Evolutionary conservation across 2,888 invertebrate species (phyloP).

Genomic region (Tetanocera ferruginea): DNA sequence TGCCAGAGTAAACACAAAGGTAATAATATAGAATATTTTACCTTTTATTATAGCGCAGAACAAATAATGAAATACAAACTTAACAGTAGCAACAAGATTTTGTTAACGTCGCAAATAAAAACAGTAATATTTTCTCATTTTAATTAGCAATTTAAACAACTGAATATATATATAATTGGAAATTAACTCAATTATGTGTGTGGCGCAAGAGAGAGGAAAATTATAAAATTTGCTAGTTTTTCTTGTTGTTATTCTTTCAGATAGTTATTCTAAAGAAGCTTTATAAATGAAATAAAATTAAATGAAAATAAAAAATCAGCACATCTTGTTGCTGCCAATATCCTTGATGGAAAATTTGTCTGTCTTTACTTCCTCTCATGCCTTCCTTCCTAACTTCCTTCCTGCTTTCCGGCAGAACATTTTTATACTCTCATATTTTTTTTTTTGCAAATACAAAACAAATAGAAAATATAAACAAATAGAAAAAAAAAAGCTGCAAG

Average conservation of each 20-base stretch:
- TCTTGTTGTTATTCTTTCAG: background rate
- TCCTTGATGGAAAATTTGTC: background rate
- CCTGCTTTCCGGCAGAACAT: background rate
- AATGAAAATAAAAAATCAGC: background rate
- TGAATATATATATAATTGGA: conserved; percentile 12
- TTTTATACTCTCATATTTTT: background rate
- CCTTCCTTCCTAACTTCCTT: background rate
- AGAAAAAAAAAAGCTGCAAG: background rate
- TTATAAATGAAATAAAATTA: background rate
- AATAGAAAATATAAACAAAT: background rate
- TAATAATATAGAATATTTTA: no score
- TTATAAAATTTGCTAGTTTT: background rate
- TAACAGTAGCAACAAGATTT: background rate
- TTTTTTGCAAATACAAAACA: background rate
- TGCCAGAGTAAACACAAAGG: no score
- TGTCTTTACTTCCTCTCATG: background rate
- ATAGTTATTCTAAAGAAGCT: background rate
- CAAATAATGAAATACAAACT: background rate
- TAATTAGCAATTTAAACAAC: conserved; percentile 36
- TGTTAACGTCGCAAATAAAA: background rate
- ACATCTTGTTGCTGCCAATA: background rate
- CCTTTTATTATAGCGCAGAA: no score
- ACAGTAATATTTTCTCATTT: background rate
- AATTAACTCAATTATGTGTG: conserved; percentile 5
- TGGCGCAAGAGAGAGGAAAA: background rate